A percentile compares a stretch with the other conserved stretches of the same genome.
phyloP scores from a whole-genome alignment of 2,797 vertebrate species.

The Leontopithecus rosalia region DNA sequence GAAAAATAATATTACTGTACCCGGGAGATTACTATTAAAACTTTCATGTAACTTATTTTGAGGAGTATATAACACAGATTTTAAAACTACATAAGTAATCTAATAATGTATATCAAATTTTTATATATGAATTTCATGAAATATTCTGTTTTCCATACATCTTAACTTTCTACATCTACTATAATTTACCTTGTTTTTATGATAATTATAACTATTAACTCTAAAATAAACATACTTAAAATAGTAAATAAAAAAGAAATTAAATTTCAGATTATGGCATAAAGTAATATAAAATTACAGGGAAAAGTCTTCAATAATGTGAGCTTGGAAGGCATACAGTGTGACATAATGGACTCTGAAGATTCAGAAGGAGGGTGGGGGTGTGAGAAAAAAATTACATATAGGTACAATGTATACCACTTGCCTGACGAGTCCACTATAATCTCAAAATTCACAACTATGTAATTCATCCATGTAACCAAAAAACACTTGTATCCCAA shows the following conservation, averaged over 20 bases:
- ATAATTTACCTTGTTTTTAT: not conserved
- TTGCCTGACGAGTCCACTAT: rapidly evolving
- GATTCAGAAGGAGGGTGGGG: not conserved
- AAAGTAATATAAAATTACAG: not conserved
- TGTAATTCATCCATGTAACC: not conserved
- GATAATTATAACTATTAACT: not conserved
- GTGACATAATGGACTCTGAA: not conserved
- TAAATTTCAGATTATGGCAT: not conserved
- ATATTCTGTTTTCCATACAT: not conserved
- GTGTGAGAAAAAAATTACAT: not conserved
- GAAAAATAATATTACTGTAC: not conserved
- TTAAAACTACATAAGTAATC: not conserved
- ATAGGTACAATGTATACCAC: not conserved
- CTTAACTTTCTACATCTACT: not conserved
- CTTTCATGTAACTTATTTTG: not conserved
- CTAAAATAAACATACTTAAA: not conserved
- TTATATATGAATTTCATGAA: not conserved
- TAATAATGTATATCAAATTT: not conserved
- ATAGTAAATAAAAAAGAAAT: not conserved
- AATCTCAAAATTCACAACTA: not conserved
- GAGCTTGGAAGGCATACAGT: not conserved
- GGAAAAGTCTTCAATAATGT: not conserved
- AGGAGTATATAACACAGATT: not conserved
- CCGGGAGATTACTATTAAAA: not conserved
- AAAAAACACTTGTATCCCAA: not conserved